A percentile compares a stretch with the other conserved stretches of the same genome.
Evolutionary conservation across 2,888 invertebrate species (phyloP).

Genomic region (Coleophora flavipennella): DNA sequence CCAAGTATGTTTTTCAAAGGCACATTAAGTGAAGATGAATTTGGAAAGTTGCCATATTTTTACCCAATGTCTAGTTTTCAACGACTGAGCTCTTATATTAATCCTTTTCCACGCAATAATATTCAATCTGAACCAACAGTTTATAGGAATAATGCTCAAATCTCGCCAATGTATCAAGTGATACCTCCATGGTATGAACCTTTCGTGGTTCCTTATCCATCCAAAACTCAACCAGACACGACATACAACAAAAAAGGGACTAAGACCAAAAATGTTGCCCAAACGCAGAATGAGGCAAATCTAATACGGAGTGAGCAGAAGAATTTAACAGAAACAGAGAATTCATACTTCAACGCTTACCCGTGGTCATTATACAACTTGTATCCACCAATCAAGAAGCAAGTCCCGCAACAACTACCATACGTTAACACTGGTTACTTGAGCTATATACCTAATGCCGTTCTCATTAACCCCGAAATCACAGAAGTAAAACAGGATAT

Average conservation of each 20-base stretch:
- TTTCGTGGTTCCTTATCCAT: too few species aligned
- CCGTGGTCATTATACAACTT: slow-evolving; percentile 27
- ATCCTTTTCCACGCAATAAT: slow-evolving; percentile 13
- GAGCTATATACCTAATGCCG: slow-evolving; percentile 16
- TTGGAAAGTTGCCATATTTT: slow-evolving; percentile 38
- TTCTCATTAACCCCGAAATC: slow-evolving; percentile 22
- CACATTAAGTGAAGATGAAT: slow-evolving; percentile 21
- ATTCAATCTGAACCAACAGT: slow-evolving; percentile 8
- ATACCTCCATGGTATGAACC: too few species aligned
- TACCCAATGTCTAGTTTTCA: slow-evolving; percentile 41
- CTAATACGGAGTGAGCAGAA: too few species aligned
- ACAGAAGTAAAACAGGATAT: slow-evolving; percentile 16
- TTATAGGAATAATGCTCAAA: too few species aligned
- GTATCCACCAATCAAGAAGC: slow-evolving; percentile 19
- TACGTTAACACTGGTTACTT: slow-evolving; percentile 15
- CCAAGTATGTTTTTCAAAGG: slow-evolving; percentile 24
- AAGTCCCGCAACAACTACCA: slow-evolving; percentile 7
- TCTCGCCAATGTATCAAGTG: too few species aligned
- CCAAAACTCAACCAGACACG: too few species aligned
- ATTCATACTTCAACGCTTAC: slow-evolving; percentile 19
- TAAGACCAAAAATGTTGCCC: too few species aligned
- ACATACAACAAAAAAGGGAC: too few species aligned
- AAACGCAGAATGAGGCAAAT: too few species aligned
- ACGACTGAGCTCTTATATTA: slow-evolving; percentile 34
- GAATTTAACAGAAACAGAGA: too few species aligned